Percentiles rank a stretch among this genome's conserved stretches.
phyloP scores from a whole-genome alignment of 2,797 vertebrate species.

The Hylomyscus alleni region DNA sequence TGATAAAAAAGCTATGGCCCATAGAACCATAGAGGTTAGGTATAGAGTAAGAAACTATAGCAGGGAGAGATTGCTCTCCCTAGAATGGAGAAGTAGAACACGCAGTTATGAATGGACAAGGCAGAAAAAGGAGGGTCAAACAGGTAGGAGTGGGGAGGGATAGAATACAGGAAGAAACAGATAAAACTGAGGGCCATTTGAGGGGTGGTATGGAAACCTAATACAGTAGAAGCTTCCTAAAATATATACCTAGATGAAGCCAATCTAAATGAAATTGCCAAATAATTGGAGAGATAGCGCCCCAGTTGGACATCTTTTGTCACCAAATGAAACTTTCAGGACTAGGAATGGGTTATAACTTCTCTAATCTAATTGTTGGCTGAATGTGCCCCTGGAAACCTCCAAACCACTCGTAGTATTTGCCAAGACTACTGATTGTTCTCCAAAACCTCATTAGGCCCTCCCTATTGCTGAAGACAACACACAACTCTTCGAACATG shows the following conservation, averaged over 20 bases:
- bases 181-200: neutral
- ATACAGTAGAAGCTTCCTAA: neutral
- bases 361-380: neutral
- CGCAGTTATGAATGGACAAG: neutral
- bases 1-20: neutral
- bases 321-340: neutral
- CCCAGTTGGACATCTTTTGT: neutral
- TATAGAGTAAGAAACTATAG: neutral
- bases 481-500: neutral
- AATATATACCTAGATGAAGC: neutral
- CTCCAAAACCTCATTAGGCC: neutral
- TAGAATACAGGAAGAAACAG: neutral
- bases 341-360: neutral
- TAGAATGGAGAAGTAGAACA: neutral
- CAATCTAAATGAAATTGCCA: neutral
- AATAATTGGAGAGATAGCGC: neutral
- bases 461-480: neutral
- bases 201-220: neutral
- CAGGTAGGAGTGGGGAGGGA: neutral
- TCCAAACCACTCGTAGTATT: neutral
- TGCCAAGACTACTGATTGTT: neutral
- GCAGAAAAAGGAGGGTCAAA: neutral
- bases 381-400: neutral
- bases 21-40: neutral
- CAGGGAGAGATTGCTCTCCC: neutral